Percentiles rank a stretch among this genome's conserved stretches.
phyloP scores from a whole-genome alignment of 2,797 vertebrate genomes.

The Notolabrus celidotus region DNA sequence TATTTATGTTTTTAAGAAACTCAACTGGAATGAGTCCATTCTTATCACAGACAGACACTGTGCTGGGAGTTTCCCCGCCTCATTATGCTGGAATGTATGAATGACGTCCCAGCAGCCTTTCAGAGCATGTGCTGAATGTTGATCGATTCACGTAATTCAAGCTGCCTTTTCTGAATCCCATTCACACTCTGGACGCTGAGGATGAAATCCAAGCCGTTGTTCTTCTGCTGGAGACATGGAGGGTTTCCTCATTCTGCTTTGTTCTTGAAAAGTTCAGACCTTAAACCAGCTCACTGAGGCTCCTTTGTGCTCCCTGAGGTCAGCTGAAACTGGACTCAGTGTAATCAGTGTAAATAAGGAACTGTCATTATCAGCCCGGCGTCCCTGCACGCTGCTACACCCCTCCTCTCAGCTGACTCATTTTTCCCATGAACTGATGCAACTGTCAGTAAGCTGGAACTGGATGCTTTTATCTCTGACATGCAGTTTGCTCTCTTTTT shows the following conservation, averaged over 20 bases:
- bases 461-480: constrained; percentile 30
- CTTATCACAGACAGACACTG: constrained; percentile 15
- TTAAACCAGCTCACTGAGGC: constrained; percentile 56
- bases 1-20: too few species aligned
- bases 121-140: constrained; percentile 42
- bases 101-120: constrained; percentile 36
- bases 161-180: constrained; percentile 26
- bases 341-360: constrained; percentile 52
- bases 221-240: constrained; percentile 54
- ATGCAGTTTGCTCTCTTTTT: neutral
- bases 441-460: constrained; percentile 48
- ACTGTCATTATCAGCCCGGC: constrained; percentile 26
- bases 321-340: constrained; percentile 43
- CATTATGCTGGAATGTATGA: constrained; percentile 45
- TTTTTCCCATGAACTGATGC: constrained; percentile 53
- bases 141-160: constrained; percentile 41
- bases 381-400: constrained; percentile 15
- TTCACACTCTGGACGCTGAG: constrained; percentile 51
- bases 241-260: constrained; percentile 37
- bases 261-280: constrained; percentile 41
- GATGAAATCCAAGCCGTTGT: constrained; percentile 20
- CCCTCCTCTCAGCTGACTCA: constrained; percentile 44
- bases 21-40: too few species aligned
- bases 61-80: constrained; percentile 12
- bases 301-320: constrained; percentile 47